A percentile compares a stretch with the other conserved stretches of the same genome.
Evolutionary conservation across 2,113 vertebrate genomes (phyloP).

Genomic region (Tachysurus vachellii): DNA sequence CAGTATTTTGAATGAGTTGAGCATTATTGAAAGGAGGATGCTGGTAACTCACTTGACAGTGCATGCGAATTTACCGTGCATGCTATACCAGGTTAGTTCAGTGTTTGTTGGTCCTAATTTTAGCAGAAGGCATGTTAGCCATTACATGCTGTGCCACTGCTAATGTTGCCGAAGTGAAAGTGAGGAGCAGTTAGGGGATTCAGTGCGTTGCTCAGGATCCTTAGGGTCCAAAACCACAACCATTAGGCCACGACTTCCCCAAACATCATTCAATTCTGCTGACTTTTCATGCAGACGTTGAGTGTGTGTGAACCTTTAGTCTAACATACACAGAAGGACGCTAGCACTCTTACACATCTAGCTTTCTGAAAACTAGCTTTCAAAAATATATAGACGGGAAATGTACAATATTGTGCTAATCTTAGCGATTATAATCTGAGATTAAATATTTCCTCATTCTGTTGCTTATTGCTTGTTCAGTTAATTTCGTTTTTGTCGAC

Average conservation of each 20-base stretch:
- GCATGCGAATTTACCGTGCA: neutral
- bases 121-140: neutral
- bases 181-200: too few species aligned
- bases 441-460: neutral
- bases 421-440: too few species aligned
- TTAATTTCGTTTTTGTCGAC: neutral
- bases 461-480: neutral
- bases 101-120: neutral
- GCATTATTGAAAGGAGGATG: neutral
- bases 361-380: neutral
- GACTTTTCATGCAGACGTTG: neutral
- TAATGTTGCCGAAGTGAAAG: neutral
- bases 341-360: neutral
- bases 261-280: neutral
- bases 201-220: too few species aligned
- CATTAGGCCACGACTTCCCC: too few species aligned
- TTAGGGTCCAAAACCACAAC: too few species aligned
- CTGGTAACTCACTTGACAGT: neutral
- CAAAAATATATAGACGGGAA: neutral
- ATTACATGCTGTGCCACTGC: neutral
- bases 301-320: neutral
- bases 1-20: neutral
- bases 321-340: neutral
- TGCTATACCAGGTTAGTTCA: neutral
- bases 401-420: neutral